Base-by-base conservation (phyloP, 30 jellyfish, hydroid and myxozoan genomes). In the Aurelia aurita region DNA sequence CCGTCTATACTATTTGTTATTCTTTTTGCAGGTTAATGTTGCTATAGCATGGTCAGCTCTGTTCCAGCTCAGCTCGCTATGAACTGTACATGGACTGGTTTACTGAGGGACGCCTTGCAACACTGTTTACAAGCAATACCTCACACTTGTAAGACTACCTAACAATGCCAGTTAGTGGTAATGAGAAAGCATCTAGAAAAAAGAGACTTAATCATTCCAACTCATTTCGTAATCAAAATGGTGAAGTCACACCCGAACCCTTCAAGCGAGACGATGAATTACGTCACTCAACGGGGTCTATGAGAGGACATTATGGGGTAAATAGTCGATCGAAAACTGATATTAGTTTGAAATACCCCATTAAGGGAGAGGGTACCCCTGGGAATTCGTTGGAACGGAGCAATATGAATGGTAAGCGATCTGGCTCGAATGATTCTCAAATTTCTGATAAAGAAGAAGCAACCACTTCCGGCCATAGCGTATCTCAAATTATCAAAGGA, bases 231-330 rank as follows among this genome's bases (percentile, higher is more conserved):
- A 76, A 75, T 32, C 77, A 49, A 26, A 67, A 44, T 10, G 83
- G 55, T 3, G 88, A 86, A 29, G 45, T 15, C 26, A 32, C 59
- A 20, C 15, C 88, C 54, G 91, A 60, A 8, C 75, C 88, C 26
- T 75, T 92, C 79, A 74, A 82, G 22, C 90, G 99, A 47, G 93
- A 89, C 0, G 85, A 85, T 83, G 96, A 89, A 19, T 68, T 87
- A 20, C 91, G 97, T 9, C 96, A 80, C 76, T 90, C 98, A 43
- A 84, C 97, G 0, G 97, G 99, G 29, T 94, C 99, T 10, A 85
- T 80, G 77, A 89, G 69, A 57, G 95, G 80, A 16, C 83, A 62
- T 28, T 55, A 66, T 73, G 83, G 75, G 32, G 72, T 72, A 7
- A 34, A 44, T 15, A 35, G 23, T 39, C 61, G 79, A 12, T 16